A percentile compares a stretch with the other conserved stretches of the same genome.
Conservation (phyloP, 2,888 invertebrate species). For the Drepanosiphum platanoidis region DNA sequence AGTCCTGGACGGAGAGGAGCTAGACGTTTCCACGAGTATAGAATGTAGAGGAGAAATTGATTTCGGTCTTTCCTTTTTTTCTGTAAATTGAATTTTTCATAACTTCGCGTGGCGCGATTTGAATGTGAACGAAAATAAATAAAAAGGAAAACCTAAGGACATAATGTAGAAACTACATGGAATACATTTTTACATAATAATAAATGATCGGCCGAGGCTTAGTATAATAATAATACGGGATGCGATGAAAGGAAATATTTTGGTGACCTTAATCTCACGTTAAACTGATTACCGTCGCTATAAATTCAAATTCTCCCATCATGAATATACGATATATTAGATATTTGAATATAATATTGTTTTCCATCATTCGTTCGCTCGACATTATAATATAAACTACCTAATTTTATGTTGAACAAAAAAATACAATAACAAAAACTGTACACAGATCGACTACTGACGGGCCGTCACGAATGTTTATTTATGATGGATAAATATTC, state of each 20-base stretch:
- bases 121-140: background rate
- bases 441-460: no score
- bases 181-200: conserved; percentile 13
- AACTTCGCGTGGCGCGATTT: background rate
- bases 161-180: background rate
- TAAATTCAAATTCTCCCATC: background rate
- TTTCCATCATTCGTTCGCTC: background rate
- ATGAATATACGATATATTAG: background rate
- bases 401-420: background rate
- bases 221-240: background rate
- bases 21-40: background rate
- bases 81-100: background rate
- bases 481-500: no score
- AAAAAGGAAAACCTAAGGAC: background rate
- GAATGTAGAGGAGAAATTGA: conserved; percentile 26
- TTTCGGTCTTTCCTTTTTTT: background rate
- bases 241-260: conserved; percentile 17
- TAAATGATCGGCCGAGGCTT: background rate
- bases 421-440: no score
- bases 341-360: background rate
- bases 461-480: no score
- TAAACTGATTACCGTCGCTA: background rate
- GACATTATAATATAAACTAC: background rate
- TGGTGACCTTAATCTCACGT: conserved; percentile 16
- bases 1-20: background rate